These are phyloP conservation scores for Metacarcinus magister DNA, from an alignment of 2,888 invertebrate genomes.

Conservation along the genomic window DNA sequence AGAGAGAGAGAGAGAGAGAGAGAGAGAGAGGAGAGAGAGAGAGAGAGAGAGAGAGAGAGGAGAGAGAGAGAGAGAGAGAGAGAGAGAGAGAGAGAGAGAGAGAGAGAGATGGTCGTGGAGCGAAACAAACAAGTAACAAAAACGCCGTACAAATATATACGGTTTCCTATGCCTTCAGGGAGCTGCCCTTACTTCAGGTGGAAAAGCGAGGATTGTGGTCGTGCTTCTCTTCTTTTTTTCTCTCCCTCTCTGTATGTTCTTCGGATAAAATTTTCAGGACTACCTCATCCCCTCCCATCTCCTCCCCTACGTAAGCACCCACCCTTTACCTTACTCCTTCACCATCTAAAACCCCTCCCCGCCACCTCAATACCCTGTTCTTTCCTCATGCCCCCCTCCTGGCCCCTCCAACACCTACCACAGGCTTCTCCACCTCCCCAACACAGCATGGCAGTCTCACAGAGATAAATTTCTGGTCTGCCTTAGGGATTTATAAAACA, in stretches of 20 bases:
- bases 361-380: background rate
- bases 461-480: conserved; percentile 20
- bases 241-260: background rate
- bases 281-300: background rate
- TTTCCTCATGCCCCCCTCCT: background rate
- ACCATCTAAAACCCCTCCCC: background rate
- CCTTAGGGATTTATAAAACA: background rate
- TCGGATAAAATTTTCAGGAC: background rate
- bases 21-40: background rate
- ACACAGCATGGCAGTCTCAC: background rate
- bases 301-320: background rate
- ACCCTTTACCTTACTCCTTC: background rate
- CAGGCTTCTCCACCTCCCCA: background rate
- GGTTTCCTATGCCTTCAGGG: background rate
- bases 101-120: background rate
- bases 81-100: background rate
- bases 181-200: background rate
- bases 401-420: too few relatives aligned
- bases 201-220: background rate
- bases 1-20: too few relatives aligned
- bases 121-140: background rate
- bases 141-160: background rate
- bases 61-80: background rate
- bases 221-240: background rate
- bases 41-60: background rate